phyloP scores from a whole-genome alignment of 2,888 invertebrate species.

The Agelastica alni region DNA sequence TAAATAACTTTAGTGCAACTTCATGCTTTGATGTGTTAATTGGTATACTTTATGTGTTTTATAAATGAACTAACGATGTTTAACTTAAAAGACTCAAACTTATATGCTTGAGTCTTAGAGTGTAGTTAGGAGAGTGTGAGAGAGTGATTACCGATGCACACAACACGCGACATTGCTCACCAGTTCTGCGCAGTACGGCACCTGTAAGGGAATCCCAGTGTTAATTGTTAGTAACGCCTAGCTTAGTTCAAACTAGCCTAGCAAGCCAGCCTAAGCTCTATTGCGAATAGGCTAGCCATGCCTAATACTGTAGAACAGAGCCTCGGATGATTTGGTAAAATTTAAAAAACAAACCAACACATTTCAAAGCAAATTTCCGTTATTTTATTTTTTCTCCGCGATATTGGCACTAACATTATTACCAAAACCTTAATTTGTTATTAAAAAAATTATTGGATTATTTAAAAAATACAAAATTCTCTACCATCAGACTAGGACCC shows the following conservation, averaged over 20 bases:
- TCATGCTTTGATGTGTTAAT: not conserved
- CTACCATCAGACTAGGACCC: too few species aligned
- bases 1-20: too few species aligned
- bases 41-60: not conserved
- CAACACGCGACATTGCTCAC: slow-evolving; percentile 95
- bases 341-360: too few species aligned
- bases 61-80: slow-evolving; percentile 20
- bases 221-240: slow-evolving; percentile 60
- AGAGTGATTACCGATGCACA: slow-evolving; percentile 88
- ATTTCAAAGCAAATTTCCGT: too few species aligned
- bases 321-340: slow-evolving; percentile 1
- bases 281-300: slow-evolving; percentile 50
- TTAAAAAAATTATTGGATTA: too few species aligned
- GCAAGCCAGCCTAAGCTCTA: slow-evolving; percentile 49
- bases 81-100: slow-evolving; percentile 13
- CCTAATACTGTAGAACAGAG: slow-evolving; percentile 32
- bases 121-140: slow-evolving; percentile 68
- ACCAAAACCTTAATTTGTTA: too few species aligned
- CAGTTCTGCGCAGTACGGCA: slow-evolving; percentile 92
- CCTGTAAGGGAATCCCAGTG: slow-evolving; percentile 69
- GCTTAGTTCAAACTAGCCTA: slow-evolving; percentile 47
- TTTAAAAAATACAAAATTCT: too few species aligned
- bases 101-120: slow-evolving; percentile 37
- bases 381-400: too few species aligned
- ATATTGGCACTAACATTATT: too few species aligned